These are phyloP conservation scores for Leptopilina myrica DNA, from an alignment of 2,888 invertebrate genomes.

Conservation along the genomic window DNA sequence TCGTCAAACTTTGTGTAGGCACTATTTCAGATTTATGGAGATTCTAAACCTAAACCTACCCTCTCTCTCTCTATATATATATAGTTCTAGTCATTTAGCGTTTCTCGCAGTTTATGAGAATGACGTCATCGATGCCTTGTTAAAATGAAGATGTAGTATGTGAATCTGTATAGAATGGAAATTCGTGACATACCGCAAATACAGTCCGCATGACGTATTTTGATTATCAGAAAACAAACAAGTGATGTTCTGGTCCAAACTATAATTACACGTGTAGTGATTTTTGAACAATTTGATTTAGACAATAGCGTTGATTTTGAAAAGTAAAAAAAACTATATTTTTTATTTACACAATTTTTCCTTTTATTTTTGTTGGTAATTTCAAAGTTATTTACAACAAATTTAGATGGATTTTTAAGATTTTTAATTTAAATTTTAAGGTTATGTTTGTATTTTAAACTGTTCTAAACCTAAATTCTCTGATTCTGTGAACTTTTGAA, in stretches of 20 bases:
- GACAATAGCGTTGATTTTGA: too few species aligned
- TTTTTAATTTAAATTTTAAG: too few species aligned
- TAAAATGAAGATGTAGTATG: constrained; percentile 12
- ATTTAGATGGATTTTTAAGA: too few species aligned
- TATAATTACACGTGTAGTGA: too few species aligned
- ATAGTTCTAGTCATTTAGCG: not conserved
- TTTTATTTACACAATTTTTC: too few species aligned
- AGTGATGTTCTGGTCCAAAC: not conserved
- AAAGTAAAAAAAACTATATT: too few species aligned
- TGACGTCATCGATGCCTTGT: constrained; percentile 39
- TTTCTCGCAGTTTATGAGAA: constrained; percentile 22
- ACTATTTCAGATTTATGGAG: not conserved
- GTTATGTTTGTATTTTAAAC: too few species aligned
- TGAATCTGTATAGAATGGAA: not conserved
- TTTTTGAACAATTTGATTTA: too few species aligned
- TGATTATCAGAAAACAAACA: not conserved
- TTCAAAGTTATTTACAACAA: too few species aligned
- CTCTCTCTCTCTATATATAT: not conserved
- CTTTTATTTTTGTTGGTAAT: too few species aligned
- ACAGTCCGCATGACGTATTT: not conserved
- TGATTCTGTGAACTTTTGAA: too few species aligned
- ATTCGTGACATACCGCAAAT: constrained; percentile 1
- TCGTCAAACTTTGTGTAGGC: not conserved
- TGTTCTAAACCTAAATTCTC: too few species aligned
- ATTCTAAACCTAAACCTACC: not conserved